These are phyloP conservation scores for Apostichopus japonicus DNA, from an alignment of 35 echinoderm and acorn worm species.

Conservation along the genomic window DNA sequence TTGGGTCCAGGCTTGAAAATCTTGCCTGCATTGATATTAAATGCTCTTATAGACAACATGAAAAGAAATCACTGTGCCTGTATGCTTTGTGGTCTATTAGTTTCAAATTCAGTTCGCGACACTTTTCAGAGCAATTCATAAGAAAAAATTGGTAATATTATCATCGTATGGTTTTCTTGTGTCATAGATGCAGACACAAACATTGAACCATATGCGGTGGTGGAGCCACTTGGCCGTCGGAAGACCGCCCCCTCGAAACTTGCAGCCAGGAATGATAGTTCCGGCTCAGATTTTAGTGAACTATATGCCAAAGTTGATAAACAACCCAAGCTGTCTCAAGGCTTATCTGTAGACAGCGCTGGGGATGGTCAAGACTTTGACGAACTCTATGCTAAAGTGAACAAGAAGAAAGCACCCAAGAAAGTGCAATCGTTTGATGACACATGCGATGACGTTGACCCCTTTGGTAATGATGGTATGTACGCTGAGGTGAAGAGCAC, in stretches of 20 bases:
- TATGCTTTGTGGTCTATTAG: no score
- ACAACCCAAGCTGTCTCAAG: constrained; percentile 5
- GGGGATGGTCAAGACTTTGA: constrained; percentile 41
- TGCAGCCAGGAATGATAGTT: constrained; percentile 39
- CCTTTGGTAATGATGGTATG: constrained; percentile 20
- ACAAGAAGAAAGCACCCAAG: constrained; percentile 45
- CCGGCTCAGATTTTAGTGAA: constrained; percentile 25
- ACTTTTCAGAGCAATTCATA: no score
- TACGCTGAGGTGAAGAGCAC: constrained; percentile 44
- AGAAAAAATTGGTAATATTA: no score
- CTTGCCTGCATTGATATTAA: no score
- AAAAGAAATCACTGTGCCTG: no score
- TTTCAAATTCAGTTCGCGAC: no score
- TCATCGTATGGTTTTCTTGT: neutral
- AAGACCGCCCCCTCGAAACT: constrained; percentile 44
- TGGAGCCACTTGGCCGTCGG: constrained; percentile 37
- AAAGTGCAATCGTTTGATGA: constrained; percentile 49
- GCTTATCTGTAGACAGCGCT: neutral
- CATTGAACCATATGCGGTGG: constrained; percentile 72
- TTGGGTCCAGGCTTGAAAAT: no score
- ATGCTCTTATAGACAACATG: no score
- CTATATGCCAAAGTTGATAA: constrained; percentile 72
- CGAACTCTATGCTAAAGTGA: constrained; percentile 60
- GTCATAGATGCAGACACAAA: constrained; percentile 13
- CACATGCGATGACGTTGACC: neutral